These are phyloP conservation scores for Eucera pruinosa DNA, from an alignment of 2,888 invertebrate species.

Conservation along the genomic window DNA sequence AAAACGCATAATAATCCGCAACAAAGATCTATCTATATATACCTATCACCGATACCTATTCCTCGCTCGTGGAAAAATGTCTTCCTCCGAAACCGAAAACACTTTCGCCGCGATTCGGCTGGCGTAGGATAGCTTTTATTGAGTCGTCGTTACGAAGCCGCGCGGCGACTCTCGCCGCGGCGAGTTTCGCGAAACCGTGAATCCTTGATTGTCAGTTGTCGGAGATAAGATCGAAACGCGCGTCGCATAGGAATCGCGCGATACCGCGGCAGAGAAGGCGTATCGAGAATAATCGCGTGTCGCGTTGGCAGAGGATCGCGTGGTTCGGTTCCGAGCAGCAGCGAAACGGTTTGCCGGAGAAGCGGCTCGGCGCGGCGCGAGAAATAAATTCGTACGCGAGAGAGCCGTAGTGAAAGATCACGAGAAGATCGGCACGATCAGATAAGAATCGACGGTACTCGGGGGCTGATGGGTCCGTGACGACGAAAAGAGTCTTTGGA, in stretches of 20 bases:
- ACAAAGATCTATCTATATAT: no score
- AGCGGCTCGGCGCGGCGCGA: conserved; percentile 37
- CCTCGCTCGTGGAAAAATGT: no score
- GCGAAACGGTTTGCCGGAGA: no score
- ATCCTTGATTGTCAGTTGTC: conserved; percentile 51
- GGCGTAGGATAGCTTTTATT: conserved; percentile 7
- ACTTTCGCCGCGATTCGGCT: conserved; percentile 20
- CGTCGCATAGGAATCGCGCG: conserved; percentile 49
- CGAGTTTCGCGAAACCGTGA: conserved; percentile 43
- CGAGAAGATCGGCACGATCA: conserved; percentile 68
- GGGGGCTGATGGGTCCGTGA: conserved; percentile 73
- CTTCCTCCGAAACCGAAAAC: no score
- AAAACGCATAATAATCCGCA: no score
- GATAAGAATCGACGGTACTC: conserved; percentile 71
- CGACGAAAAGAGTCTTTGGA: conserved; percentile 76
- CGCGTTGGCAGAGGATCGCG: no score
- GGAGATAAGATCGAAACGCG: conserved; percentile 41
- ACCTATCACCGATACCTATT: no score
- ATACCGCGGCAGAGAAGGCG: conserved; percentile 29
- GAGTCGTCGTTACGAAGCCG: conserved; percentile 7
- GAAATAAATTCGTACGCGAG: conserved; percentile 64
- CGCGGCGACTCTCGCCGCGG: no score
- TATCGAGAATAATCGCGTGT: conserved; percentile 41
- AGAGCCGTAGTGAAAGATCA: conserved; percentile 67
- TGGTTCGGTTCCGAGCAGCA: conserved; percentile 42